A percentile compares a stretch with the other conserved stretches of the same genome.
phyloP scores from a whole-genome alignment of 2,888 invertebrate species.

The Ennomos quercinarius region DNA sequence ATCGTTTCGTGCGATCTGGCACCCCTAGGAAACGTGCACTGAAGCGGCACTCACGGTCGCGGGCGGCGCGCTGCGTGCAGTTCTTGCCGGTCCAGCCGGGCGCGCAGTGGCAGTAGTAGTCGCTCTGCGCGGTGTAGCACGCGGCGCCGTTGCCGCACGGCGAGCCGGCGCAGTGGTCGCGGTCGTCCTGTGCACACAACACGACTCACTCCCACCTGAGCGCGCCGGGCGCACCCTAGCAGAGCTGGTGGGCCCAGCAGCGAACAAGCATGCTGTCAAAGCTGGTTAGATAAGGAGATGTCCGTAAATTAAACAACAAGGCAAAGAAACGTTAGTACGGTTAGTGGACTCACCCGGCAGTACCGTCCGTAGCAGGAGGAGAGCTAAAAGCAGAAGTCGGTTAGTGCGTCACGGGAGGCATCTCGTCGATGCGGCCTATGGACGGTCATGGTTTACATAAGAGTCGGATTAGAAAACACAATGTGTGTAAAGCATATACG shows the following conservation, averaged over 20 bases:
- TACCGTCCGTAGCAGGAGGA: conserved; percentile 76
- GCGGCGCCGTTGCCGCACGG: conserved; percentile 95
- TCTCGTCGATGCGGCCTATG: too few relatives aligned
- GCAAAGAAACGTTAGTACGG: not conserved
- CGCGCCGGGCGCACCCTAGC: not conserved
- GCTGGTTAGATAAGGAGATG: too few relatives aligned
- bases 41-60: conserved; percentile 57
- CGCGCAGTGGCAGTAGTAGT: conserved; percentile 97
- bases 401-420: conserved; percentile 54
- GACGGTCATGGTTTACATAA: too few relatives aligned
- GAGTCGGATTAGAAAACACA: too few relatives aligned
- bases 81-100: conserved; percentile 95
- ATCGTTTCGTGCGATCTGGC: conserved; percentile 10
- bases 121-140: conserved; percentile 94
- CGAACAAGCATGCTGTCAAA: too few relatives aligned
- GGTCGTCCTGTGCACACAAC: conserved; percentile 87
- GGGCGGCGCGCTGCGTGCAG: conserved; percentile 88
- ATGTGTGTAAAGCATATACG: too few relatives aligned
- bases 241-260: too few relatives aligned
- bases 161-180: conserved; percentile 95
- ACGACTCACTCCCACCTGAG: not conserved
- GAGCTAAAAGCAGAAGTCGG: conserved; percentile 78
- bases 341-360: conserved; percentile 68
- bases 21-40: conserved; percentile 38
- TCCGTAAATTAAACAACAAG: not conserved